Conservation (phyloP, 2,888 invertebrate species). For the Mythimna albipuncta region DNA sequence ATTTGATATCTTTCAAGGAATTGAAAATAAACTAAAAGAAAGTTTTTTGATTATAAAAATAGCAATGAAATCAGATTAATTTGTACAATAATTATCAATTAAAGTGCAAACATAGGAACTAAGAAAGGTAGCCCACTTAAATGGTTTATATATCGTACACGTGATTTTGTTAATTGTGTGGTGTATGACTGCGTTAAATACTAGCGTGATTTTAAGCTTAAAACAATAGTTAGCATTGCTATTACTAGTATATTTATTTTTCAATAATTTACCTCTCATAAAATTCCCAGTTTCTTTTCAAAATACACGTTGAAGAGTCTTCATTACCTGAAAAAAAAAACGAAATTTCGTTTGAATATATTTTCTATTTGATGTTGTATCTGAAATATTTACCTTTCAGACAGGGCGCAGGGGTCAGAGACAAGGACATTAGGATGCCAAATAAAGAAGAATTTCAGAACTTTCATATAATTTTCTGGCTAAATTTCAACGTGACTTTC, state of each 20-base stretch:
- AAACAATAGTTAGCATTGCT: constrained; percentile 59
- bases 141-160: constrained; percentile 27
- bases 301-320: constrained; percentile 80
- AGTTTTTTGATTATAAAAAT: neutral
- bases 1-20: neutral
- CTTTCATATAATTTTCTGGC: neutral
- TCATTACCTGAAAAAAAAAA: constrained; percentile 81
- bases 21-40: neutral
- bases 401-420: constrained; percentile 24
- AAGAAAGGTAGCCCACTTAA: neutral
- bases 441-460: constrained; percentile 10
- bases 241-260: constrained; percentile 57
- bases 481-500: constrained; percentile 29
- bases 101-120: constrained; percentile 9
- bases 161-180: constrained; percentile 37
- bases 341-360: constrained; percentile 43
- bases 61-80: constrained; percentile 8
- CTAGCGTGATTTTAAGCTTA: constrained; percentile 58
- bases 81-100: neutral
- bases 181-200: constrained; percentile 34
- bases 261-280: constrained; percentile 82
- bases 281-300: constrained; percentile 82
- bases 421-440: constrained; percentile 29
- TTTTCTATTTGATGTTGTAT: neutral
- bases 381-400: neutral